A percentile compares a stretch with the other conserved stretches of the same genome.
These are phyloP conservation scores for Pampus argenteus DNA, from an alignment of 2,797 vertebrate species.

Conservation along the genomic window DNA sequence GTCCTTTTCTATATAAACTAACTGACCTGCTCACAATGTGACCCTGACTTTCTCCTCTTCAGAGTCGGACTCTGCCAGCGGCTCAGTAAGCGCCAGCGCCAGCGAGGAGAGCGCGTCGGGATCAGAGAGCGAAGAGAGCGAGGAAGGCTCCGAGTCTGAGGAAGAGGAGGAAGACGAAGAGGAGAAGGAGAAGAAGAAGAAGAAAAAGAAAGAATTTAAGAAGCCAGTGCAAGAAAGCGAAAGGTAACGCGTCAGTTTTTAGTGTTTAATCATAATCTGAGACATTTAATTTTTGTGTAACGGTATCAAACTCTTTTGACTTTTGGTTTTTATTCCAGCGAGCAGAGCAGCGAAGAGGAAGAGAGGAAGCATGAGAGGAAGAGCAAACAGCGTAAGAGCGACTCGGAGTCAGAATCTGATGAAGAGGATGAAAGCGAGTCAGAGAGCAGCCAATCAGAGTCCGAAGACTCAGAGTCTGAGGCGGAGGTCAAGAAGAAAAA, in stretches of 20 bases:
- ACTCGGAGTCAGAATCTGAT: conserved; percentile 85
- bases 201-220: conserved; percentile 75
- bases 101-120: conserved; percentile 86
- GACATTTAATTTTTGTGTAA: too few relatives aligned
- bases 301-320: not conserved
- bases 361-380: conserved; percentile 80
- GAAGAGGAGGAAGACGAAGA: conserved; percentile 85
- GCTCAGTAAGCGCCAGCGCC: conserved; percentile 84
- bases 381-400: conserved; percentile 74
- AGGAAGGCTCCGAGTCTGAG: conserved; percentile 88
- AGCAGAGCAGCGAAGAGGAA: conserved; percentile 85
- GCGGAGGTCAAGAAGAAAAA: conserved; percentile 85
- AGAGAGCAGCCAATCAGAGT: conserved; percentile 91
- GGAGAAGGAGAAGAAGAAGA: conserved; percentile 80
- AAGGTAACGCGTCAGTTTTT: conserved; percentile 59
- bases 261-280: not conserved
- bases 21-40: not conserved
- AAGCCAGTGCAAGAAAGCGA: conserved; percentile 75
- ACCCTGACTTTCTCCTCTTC: conserved; percentile 11
- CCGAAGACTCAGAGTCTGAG: conserved; percentile 86
- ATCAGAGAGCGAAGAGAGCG: conserved; percentile 88
- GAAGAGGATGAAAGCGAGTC: conserved; percentile 90
- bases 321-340: conserved; percentile 68
- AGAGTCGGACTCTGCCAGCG: conserved; percentile 91
- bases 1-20: not conserved